Conservation (phyloP, 2,888 invertebrate species). For the Cryptocheilus praepositus region DNA sequence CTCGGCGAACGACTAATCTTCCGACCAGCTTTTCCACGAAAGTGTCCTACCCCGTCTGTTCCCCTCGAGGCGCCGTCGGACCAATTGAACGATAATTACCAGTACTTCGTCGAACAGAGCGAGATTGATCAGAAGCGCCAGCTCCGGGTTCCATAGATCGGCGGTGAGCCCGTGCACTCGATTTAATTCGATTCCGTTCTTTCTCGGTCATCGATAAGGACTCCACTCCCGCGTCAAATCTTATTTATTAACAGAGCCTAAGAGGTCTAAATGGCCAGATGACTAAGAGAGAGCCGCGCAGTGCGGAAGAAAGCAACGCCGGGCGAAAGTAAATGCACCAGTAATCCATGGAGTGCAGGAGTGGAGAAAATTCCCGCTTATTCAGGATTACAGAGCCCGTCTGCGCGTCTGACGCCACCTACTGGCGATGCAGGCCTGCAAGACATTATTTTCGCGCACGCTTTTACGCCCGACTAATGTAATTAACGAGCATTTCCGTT, state of each 20-base stretch:
- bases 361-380: too few relatives aligned
- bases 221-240: neutral
- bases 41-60: conserved; percentile 28
- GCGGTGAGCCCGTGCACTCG: conserved; percentile 45
- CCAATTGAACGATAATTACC: conserved; percentile 58
- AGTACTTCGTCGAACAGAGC: conserved; percentile 42
- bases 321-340: neutral
- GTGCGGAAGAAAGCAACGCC: neutral
- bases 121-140: conserved; percentile 35
- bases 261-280: neutral
- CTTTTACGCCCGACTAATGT: too few relatives aligned
- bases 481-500: too few relatives aligned
- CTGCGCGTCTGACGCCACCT: too few relatives aligned
- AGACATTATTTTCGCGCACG: too few relatives aligned
- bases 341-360: neutral
- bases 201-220: conserved; percentile 6
- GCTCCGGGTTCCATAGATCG: neutral
- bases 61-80: conserved; percentile 46
- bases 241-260: neutral
- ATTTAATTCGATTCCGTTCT: conserved; percentile 50
- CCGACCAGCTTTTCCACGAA: conserved; percentile 49
- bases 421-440: too few relatives aligned
- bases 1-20: conserved; percentile 37
- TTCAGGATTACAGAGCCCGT: too few relatives aligned
- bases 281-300: too few relatives aligned